Percentiles rank a stretch among this genome's conserved stretches.
Evolutionary conservation across 2,888 invertebrate species (phyloP).

Genomic region (Cheilosia grossa): DNA sequence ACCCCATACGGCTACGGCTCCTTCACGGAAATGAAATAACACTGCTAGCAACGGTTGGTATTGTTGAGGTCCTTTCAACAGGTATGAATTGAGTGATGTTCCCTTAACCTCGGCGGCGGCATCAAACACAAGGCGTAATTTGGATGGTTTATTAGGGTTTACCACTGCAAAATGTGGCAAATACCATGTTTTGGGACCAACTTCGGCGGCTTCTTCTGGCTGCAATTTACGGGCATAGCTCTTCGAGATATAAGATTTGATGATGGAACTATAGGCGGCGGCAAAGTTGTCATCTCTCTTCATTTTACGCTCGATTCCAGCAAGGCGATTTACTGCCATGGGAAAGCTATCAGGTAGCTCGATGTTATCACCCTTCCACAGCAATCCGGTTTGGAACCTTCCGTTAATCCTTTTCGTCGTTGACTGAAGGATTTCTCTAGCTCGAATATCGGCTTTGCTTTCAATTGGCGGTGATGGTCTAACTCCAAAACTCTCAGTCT

Average conservation of each 20-base stretch:
- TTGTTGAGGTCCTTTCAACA: too few relatives aligned
- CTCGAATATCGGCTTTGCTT: slow-evolving; percentile 13
- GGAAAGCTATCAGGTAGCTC: slow-evolving; percentile 40
- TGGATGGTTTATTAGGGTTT: too few relatives aligned
- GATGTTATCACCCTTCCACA: slow-evolving; percentile 20
- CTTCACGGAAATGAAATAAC: slow-evolving; percentile 77
- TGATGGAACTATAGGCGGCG: slow-evolving; percentile 49
- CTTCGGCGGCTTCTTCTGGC: not conserved
- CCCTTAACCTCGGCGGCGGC: too few relatives aligned
- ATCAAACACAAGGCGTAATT: too few relatives aligned
- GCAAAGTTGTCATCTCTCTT: slow-evolving; percentile 52
- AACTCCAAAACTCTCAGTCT: slow-evolving; percentile 34
- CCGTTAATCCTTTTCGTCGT: slow-evolving; percentile 15
- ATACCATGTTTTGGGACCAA: too few relatives aligned
- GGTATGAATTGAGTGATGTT: too few relatives aligned
- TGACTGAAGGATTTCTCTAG: not conserved
- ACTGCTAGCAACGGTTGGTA: slow-evolving; percentile 30
- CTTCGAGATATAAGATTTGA: slow-evolving; percentile 64
- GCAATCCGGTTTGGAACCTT: slow-evolving; percentile 20
- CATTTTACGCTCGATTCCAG: slow-evolving; percentile 69
- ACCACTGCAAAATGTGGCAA: too few relatives aligned
- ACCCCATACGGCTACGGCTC: slow-evolving; percentile 76
- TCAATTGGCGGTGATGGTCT: slow-evolving; percentile 3
- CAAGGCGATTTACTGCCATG: slow-evolving; percentile 69
- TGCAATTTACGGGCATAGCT: slow-evolving; percentile 66